Base-by-base conservation (phyloP, 2,888 invertebrate species). In the Protodeltote pygarga region DNA sequence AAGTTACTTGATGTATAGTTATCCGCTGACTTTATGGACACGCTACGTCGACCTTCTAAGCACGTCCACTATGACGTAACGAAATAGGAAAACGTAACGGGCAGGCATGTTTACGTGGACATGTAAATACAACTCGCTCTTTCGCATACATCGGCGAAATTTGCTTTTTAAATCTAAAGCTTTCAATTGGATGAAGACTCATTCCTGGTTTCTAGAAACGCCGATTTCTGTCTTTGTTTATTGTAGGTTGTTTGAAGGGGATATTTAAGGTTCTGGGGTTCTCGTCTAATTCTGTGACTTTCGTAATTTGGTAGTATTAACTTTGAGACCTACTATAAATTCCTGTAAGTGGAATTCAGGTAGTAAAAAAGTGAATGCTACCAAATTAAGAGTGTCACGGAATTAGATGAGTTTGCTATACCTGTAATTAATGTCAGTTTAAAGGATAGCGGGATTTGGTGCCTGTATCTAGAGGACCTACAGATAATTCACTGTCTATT, bases 101-200 rank as follows among this genome's bases (percentile, higher is more conserved):
- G 27, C 38, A 45, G 44, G 46, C 46, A 45, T 66, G 41, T 62
- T 65, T 45, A 47, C 51, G 49, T 37, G 34, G 20, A 52, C 40
- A 52, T 64, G 49, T 60, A 67, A 67, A 67, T 55, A n/a, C n/a
- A 64, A 20, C 32, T 44, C 35, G 42, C 42, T 47, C 13, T 33
- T 48, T 41, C 46, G 20, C 32, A 31, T 29, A 29, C 32, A 57
- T 45, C 15, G 24, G 44, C 32, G 44, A 47, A 61, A 55, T 57
- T 48, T 55, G 57, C 44, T 49, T 55, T 65, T 65, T 35, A 63
- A 65, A 65, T 61, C 25, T 39, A 39, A 27, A 38, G 8, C 29
- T 58, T 48, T 54, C 37, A 38, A 58, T 61, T 38, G 19, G 3
- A 41, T 38, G 40, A 29, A 45, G 29, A 8, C 5, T 5, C 8